Evolutionary conservation across 37 sponge, comb jelly and placozoan species (phyloP), one percentile per base, ranked within the genome.

Genomic region (Dysidea cf. avara): DNA sequence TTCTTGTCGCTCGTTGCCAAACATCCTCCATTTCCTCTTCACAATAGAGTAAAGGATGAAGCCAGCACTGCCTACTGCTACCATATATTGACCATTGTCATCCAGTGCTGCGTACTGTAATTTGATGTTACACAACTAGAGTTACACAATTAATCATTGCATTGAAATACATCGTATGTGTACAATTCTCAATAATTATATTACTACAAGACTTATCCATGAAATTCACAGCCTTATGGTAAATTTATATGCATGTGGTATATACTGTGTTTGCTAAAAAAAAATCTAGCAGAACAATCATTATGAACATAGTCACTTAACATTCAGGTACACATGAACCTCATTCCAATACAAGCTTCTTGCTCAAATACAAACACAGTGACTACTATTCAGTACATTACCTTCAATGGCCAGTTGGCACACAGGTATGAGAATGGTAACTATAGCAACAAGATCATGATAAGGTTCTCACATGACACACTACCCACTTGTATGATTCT

Each of bases 11-110:
- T 88, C 92, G 56, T 92, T 95, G 25, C 85, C 93, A 57, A 92
- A 95, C 7, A 95, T 64, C 63, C 88, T 95, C 96, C 96, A 95
- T 64, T 85, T 87, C 3, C 84, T 65, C 24, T 51, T 74, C 2
- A 40, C 31, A 22, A 57, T 61, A 16, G 79, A 75, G 70, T 74
- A 86, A 57, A 92, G 76, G 38, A 80, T 79, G 59, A 92, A 72
- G 0, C 91, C 94, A 4, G 79, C 77, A 48, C 53, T 73, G 7
- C 90, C 90, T 24, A 83, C 79, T 24, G 85, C 79, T 1, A 79
- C 94, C 12, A 93, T 25, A 55, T 89, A 76, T 22, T 47, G 53
- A 7, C 76, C 94, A 39, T 37, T 64, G 18, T 12, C 21, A 67
- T 71, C 71, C 6, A 89, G 46, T 53, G 86, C 91, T 22, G 76